Evolutionary conservation across 2,888 invertebrate species (phyloP).

Genomic region (Myathropa florea): DNA sequence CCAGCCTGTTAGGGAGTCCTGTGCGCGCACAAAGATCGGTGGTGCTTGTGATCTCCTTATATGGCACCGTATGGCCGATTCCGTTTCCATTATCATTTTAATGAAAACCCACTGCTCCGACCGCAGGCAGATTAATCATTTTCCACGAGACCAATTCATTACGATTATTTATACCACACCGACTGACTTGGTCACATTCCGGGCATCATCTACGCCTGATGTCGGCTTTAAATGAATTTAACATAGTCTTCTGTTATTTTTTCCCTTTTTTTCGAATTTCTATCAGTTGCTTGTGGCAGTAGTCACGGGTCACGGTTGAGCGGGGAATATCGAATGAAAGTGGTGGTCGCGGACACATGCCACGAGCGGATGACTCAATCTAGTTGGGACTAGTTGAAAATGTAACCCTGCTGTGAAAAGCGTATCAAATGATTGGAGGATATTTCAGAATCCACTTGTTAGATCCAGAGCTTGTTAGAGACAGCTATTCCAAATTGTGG

Average conservation of each 20-base stretch:
- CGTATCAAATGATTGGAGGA: not conserved
- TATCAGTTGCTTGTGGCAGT: not conserved
- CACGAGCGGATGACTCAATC: not conserved
- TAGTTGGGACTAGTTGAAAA: not conserved
- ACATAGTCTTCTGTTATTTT: constrained; percentile 8
- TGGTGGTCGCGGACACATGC: not conserved
- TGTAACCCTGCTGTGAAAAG: not conserved
- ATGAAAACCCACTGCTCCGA: constrained; percentile 36
- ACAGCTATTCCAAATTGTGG: too few species aligned
- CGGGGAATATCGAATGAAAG: not conserved
- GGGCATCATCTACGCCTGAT: constrained; percentile 30
- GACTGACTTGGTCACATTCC: constrained; percentile 49
- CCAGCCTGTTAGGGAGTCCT: constrained; percentile 49
- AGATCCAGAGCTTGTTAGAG: not conserved
- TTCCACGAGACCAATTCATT: constrained; percentile 58
- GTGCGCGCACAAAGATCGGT: constrained; percentile 1
- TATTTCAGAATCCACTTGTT: not conserved
- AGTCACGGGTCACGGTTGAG: not conserved
- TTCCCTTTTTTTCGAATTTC: not conserved
- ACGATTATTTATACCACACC: constrained; percentile 55
- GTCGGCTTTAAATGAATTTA: constrained; percentile 19
- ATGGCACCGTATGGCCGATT: constrained; percentile 64
- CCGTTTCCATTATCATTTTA: constrained; percentile 67
- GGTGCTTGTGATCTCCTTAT: constrained; percentile 52
- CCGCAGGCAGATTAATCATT: constrained; percentile 57